A percentile compares a stretch with the other conserved stretches of the same genome.
phyloP scores from a whole-genome alignment of 2,888 invertebrate species.

The Eustalomyia histrio region DNA sequence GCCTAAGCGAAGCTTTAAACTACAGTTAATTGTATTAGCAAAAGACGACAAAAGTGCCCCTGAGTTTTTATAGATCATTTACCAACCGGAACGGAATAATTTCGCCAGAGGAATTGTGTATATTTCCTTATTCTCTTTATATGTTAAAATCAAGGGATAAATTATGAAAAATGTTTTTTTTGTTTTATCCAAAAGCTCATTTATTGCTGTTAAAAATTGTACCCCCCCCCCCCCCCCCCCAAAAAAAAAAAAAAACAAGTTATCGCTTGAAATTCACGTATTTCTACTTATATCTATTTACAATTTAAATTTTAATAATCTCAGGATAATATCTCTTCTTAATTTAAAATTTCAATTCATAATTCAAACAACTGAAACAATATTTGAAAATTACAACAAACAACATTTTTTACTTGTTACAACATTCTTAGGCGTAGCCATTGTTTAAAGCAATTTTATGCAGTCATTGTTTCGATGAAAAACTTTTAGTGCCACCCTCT shows the following conservation, averaged over 20 bases:
- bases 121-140: no score
- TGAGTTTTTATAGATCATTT: no score
- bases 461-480: constrained; percentile 9
- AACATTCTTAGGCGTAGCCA: background rate
- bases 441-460: constrained; percentile 19
- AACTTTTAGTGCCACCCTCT: background rate
- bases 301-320: constrained; percentile 15
- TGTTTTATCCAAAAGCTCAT: no score
- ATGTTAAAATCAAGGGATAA: no score
- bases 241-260: background rate
- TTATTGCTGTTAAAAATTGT: background rate
- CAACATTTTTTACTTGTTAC: background rate
- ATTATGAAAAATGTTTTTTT: no score
- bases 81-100: no score
- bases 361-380: constrained; percentile 10
- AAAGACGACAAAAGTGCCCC: no score
- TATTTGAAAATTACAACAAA: background rate
- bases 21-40: no score
- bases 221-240: no score
- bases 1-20: no score
- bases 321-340: constrained; percentile 9
- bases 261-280: background rate
- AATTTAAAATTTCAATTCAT: constrained; percentile 19
- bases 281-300: background rate
- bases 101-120: no score